Base-by-base conservation (phyloP, 2,797 vertebrate genomes). In the Sebastes dallii region DNA sequence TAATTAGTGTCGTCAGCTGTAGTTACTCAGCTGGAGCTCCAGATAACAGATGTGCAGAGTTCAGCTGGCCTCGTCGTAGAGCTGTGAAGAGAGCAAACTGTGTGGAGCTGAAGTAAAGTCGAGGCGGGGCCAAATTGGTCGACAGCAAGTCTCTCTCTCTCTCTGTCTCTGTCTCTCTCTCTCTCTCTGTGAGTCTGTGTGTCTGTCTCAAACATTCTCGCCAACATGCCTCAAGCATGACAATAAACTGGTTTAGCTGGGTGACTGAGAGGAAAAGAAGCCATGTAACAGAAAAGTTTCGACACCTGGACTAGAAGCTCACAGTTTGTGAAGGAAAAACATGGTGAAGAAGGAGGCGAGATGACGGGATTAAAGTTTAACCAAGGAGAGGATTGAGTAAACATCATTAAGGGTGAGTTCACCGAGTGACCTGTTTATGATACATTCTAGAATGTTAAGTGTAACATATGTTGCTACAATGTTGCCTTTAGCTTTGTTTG, bases 201-300 rank as follows among this genome's bases (percentile, higher is more conserved):
- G 39, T 42, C 30, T 59, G 27, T 42, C 24, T 72, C 46, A 16
- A 10, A 89, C 78, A 81, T 71, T 78, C 77, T 86, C 77, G 67
- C 58, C 72, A 77, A 82, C 90, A 92, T 91, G 93, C 92, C 91
- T 87, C 25, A 6, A 90, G 93, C 87, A 36, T 92, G 91, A 93
- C 85, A 89, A 4, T 30, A 88, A 93, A 95, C 94, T 90, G 94
- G 94, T 95, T 94, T 25, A 62, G 42, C 89, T 88, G 85, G 91
- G 73, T 85, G 65, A 62, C 65, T 30, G 61, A 6, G 71, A 46
- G 25, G 22, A 27, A 82, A 27, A 39, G 6, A 36, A 70, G 39
- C 60, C 2, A 77, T 22, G 84, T 24, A 60, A 36, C 39, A 64
- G 5, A 24, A 60, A 81, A 74, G 59, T 54, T 54, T 52, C 46